Evolutionary conservation across 2,888 invertebrate species (phyloP).

Genomic region (Meta bourneti): DNA sequence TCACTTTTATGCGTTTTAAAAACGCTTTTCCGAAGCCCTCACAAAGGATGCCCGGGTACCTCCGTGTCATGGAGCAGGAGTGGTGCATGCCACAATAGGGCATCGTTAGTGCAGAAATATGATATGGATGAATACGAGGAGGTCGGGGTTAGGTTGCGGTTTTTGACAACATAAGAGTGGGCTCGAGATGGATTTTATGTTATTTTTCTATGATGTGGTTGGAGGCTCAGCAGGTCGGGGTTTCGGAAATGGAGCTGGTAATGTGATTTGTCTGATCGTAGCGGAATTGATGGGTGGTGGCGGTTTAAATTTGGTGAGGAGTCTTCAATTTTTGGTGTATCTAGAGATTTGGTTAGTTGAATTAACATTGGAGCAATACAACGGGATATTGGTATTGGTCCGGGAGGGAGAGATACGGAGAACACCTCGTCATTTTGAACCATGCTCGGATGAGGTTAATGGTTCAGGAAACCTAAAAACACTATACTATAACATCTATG

Average conservation of each 20-base stretch:
- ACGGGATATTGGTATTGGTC: too few species aligned
- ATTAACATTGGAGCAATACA: too few species aligned
- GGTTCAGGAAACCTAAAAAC: too few species aligned
- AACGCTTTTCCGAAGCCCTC: neutral
- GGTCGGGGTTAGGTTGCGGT: neutral
- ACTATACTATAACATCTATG: too few species aligned
- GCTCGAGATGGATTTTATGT: too few species aligned
- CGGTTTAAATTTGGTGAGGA: neutral
- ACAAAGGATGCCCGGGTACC: neutral
- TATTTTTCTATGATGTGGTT: too few species aligned
- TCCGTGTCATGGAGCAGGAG: neutral
- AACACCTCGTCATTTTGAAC: too few species aligned
- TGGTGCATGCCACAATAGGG: slow-evolving; percentile 2
- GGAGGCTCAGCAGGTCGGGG: too few species aligned
- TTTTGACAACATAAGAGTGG: neutral
- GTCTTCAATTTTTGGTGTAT: too few species aligned
- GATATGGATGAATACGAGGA: neutral
- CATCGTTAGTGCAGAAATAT: slow-evolving; percentile 46
- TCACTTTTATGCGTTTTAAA: neutral
- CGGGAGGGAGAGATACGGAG: too few species aligned
- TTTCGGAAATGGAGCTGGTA: neutral
- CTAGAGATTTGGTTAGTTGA: too few species aligned
- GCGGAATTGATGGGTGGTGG: neutral
- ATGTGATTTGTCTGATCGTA: neutral
- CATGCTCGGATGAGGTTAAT: too few species aligned